A percentile compares a stretch with the other conserved stretches of the same genome.
phyloP scores from a whole-genome alignment of 2,113 vertebrate genomes.

The Dipodomys ordii region DNA sequence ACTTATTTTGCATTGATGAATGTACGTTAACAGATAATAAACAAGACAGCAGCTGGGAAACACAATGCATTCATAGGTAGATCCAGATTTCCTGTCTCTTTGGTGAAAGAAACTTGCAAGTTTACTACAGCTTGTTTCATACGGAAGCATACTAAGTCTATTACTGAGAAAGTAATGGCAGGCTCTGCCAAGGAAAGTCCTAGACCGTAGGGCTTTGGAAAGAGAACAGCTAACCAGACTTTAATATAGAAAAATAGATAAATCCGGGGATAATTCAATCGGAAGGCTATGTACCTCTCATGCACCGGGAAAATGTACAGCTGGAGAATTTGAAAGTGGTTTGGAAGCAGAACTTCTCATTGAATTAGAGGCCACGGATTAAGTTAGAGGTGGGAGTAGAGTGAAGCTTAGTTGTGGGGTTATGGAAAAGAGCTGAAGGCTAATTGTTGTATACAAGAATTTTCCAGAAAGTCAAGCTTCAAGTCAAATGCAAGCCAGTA shows the following conservation, averaged over 20 bases:
- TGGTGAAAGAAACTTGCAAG: constrained; percentile 27
- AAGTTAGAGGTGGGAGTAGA: constrained; percentile 79
- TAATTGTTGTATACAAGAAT: constrained; percentile 70
- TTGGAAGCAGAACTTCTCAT: constrained; percentile 84
- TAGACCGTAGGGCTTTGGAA: constrained; percentile 64
- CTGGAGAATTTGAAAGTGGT: constrained; percentile 85
- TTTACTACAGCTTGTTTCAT: constrained; percentile 72
- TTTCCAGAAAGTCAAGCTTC: constrained; percentile 77
- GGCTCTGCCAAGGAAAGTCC: constrained; percentile 54
- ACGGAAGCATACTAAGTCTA: constrained; percentile 72
- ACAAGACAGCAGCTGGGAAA: constrained; percentile 31
- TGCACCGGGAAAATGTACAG: constrained; percentile 81
- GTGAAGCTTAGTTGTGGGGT: constrained; percentile 70
- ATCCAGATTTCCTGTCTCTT: constrained; percentile 61
- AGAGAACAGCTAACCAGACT: constrained; percentile 77
- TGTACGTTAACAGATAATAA: constrained; percentile 58
- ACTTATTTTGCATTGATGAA: constrained; percentile 62
- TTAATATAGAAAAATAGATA: constrained; percentile 82
- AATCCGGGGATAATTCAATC: constrained; percentile 84
- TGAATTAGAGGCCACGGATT: constrained; percentile 84
- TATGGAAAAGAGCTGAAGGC: constrained; percentile 63
- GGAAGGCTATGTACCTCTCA: constrained; percentile 81
- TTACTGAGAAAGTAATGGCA: constrained; percentile 52
- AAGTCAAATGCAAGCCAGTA: constrained; percentile 75
- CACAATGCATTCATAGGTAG: constrained; percentile 1